Base-by-base conservation (phyloP, 2,888 invertebrate species). In the Gryllus longicercus region DNA sequence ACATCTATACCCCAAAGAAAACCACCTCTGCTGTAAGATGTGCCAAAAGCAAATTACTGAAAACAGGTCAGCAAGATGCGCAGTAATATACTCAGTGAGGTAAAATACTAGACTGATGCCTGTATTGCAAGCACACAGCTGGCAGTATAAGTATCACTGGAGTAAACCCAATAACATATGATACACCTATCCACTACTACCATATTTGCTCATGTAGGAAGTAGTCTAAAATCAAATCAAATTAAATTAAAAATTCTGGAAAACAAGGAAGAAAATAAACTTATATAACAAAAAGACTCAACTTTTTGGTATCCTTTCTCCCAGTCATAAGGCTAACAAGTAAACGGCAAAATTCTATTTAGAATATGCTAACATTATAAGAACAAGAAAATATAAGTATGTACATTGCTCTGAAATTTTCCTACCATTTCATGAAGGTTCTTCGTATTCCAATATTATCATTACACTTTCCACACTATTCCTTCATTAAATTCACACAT, bases 131-230 rank as follows among this genome's bases (percentile, higher is more conserved):
- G 63, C 63, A 63, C n/a, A 18, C 63, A 63, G 63, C 63, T 63
- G 63, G 63, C 63, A 63, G 63, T 63, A 63, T 14, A 63, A 63
- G 63, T 63, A 63, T 63, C 63, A 63, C 63, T 63, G 63, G 63
- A 63, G 63, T 63, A 63, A 63, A 63, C 63, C 63, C 63, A 63
- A 63, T 63, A 18, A 63, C 8, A 63, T 18, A 63, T n/a, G 63
- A 63, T 63, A 18, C 5, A 63, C 14, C 16, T 63, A 14, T 63
- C 63, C 63, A 63, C 63, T 63, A 63, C 63, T 63, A 63, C 63
- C 63, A 63, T 63, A 63, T 63, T 63, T 63, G 63, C 63, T 63
- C 63, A 63, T 63, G 63, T 63, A 63, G 14, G 63, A 63, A 18
- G 16, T 63, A 11, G n/a, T 63, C 63, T 63, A 63, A 63, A 38